A percentile compares a stretch with the other conserved stretches of the same genome.
phyloP scores from a whole-genome alignment of 2,113 vertebrate genomes.

The Talpa occidentalis region DNA sequence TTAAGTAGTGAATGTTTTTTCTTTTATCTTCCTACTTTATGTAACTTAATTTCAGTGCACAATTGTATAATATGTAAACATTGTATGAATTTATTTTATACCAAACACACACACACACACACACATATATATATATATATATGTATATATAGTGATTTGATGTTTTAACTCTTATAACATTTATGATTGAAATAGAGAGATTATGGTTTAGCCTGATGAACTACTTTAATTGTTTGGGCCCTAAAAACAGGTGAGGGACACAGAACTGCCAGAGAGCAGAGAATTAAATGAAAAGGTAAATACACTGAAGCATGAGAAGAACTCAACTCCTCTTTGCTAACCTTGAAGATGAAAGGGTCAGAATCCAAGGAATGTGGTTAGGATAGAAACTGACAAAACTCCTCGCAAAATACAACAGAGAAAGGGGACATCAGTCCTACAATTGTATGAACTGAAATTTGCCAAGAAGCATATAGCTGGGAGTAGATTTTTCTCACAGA shows the following conservation, averaged over 20 bases:
- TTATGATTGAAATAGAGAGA: background rate
- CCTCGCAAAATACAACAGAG: background rate
- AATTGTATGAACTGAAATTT: background rate
- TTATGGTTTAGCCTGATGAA: background rate
- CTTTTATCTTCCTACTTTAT: background rate
- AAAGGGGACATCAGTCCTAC: background rate
- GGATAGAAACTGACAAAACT: background rate
- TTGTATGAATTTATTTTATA: background rate
- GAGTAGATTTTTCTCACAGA: background rate
- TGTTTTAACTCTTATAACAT: background rate
- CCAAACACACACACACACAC: no score
- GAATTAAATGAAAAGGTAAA: background rate
- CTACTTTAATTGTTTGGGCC: background rate
- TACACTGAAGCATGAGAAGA: background rate
- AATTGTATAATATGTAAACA: background rate
- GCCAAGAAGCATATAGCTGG: background rate
- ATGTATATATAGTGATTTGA: no score
- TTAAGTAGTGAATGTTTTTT: background rate
- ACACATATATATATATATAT: no score
- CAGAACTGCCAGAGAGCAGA: background rate
- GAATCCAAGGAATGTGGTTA: background rate
- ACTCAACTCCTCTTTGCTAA: background rate
- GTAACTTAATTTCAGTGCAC: background rate
- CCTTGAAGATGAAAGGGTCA: background rate
- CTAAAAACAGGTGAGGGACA: background rate